Base-by-base conservation (phyloP, 2,888 invertebrate genomes). In the Drosophila mayaguana region DNA sequence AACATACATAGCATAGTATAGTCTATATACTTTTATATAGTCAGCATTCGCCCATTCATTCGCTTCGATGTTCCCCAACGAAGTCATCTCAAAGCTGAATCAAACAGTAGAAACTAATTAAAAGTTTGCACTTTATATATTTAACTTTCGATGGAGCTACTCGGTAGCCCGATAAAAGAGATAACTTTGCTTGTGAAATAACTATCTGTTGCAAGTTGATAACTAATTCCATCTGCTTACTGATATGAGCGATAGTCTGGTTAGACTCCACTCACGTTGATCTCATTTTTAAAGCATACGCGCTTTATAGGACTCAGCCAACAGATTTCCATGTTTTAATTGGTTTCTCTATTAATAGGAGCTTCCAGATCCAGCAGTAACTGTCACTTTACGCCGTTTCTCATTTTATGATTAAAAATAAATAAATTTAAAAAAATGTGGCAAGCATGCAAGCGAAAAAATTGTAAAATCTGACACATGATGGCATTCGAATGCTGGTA, bases 401-500 rank as follows among this genome's bases (percentile, higher is more conserved):
- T 32, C 45, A 63, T 64, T 70, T 71, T 57, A 42, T 46, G 59
- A 67, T 64, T 64, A 64, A 64, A 64, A 38, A 36, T 4, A 1
- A 2, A 57, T 59, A 56, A 2, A 14, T 0, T 46, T 16, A 40
- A 50, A 51, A 48, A 55, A 22, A 48, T 46, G 25, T 14, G 68
- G 34, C 46, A 45, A 53, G 38, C 43, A 40, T 65, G 42, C 25
- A 20, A 50, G 50, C 32, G 45, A 62, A 59, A 66, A 63, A 60
- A 65, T 69, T 34, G 45, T 25, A 28, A 65, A 76, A 66, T 51
- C 72, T 74, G 63, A 74, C 76, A 65, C 67, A 59, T 70, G 76
- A 63, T 67, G 72, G 67, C 48, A 64, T 67, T 42, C 51, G 45
- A 65, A 65, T 72, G 45, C 32, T 25, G 63, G 74, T 59, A 56